Percentiles rank a stretch among this genome's conserved stretches.
Evolutionary conservation across 2,113 vertebrate genomes (phyloP).

Genomic region (Centropristis striata): DNA sequence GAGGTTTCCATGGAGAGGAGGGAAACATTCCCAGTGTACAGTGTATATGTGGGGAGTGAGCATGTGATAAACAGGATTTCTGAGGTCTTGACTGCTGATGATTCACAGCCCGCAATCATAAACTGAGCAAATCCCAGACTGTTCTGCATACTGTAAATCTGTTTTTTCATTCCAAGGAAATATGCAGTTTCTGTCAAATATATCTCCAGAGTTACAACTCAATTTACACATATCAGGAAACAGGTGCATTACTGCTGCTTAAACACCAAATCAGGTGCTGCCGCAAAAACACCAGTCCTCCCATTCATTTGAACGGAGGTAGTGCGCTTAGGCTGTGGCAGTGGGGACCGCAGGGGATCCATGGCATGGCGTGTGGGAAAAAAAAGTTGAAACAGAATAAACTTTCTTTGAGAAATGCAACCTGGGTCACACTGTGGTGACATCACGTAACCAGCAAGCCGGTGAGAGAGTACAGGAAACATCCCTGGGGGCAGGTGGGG

Average conservation of each 20-base stretch:
- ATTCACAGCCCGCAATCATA: constrained; percentile 51
- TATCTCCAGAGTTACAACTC: not conserved
- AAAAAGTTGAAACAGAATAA: too few species aligned
- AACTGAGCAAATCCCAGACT: constrained; percentile 53
- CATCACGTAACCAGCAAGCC: too few species aligned
- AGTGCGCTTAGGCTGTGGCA: too few species aligned
- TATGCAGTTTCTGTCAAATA: constrained; percentile 42
- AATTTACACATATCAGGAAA: constrained; percentile 23
- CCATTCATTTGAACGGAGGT: too few species aligned
- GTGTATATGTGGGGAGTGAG: constrained; percentile 30
- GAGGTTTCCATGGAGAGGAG: constrained; percentile 68
- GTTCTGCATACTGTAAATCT: constrained; percentile 55
- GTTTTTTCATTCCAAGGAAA: constrained; percentile 58
- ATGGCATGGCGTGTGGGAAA: too few species aligned
- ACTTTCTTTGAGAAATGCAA: too few species aligned
- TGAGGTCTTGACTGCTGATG: constrained; percentile 49
- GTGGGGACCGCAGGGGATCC: too few species aligned
- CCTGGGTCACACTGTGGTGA: too few species aligned
- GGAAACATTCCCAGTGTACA: constrained; percentile 67
- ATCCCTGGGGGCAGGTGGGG: too few species aligned
- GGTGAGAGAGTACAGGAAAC: too few species aligned
- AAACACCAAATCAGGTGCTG: too few species aligned
- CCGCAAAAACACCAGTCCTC: too few species aligned
- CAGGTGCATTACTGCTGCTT: not conserved
- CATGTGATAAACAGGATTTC: constrained; percentile 59